These are phyloP conservation scores for Xestia ashworthii DNA, from an alignment of 2,888 invertebrate species.

Conservation along the genomic window DNA sequence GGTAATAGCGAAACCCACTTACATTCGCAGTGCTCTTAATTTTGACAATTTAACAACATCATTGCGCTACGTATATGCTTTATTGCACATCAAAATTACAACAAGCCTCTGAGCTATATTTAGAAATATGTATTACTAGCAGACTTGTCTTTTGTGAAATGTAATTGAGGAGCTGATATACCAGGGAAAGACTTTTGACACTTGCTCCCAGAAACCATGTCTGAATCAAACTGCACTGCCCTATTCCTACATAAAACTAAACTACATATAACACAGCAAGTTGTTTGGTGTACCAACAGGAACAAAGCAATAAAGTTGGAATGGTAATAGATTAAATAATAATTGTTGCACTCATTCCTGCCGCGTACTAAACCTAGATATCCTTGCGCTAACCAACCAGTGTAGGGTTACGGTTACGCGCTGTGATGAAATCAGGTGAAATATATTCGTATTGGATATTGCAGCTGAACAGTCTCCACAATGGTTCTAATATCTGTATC, in stretches of 20 bases:
- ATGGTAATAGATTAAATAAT: slow-evolving; percentile 70
- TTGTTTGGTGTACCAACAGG: slow-evolving; percentile 65
- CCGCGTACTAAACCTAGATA: slow-evolving; percentile 58
- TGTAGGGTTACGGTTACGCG: slow-evolving; percentile 45
- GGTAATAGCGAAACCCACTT: background rate
- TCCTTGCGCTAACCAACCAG: slow-evolving; percentile 34
- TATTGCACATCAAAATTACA: background rate
- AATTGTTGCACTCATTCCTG: slow-evolving; percentile 66
- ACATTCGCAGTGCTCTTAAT: background rate
- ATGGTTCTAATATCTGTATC: background rate
- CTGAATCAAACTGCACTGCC: slow-evolving; percentile 1
- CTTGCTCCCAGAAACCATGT: background rate
- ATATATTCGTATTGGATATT: slow-evolving; percentile 18
- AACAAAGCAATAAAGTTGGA: slow-evolving; percentile 72
- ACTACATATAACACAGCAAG: slow-evolving; percentile 1
- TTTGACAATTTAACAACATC: background rate
- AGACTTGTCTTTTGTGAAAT: background rate
- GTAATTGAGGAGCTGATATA: background rate
- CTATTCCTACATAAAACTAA: slow-evolving; percentile 14
- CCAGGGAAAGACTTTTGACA: background rate
- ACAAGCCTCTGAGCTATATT: background rate
- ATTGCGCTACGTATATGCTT: background rate
- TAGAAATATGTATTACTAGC: background rate
- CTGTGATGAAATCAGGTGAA: slow-evolving; percentile 29
- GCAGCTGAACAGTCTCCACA: background rate